Evolutionary conservation across 2,113 vertebrate genomes (phyloP).

Genomic region (cat (Felis catus)): F.catus_Fca126_mat1.0 CM031418.1:85677501-85678000

Average conservation of each 20-base stretch:
- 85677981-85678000: not conserved
- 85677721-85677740: not conserved
- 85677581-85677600: not conserved
- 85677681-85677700: not conserved
- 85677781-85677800: not conserved
- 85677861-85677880: not conserved
- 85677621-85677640: not conserved
- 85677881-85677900: not conserved
- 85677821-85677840: constrained; percentile 6
- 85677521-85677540: not conserved
- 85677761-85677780: not conserved
- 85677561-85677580: not conserved
- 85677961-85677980: constrained; percentile 43
- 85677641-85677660: not conserved
- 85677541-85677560: not conserved
- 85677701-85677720: not conserved
- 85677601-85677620: not conserved
- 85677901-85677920: not conserved
- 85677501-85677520: not conserved
- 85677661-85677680: not conserved
- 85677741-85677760: not conserved
- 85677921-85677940: constrained; percentile 6
- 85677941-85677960: not conserved
- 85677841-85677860: not conserved
- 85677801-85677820: not conserved